Evolutionary conservation across 2,797 vertebrate species (phyloP), one percentile per base, ranked within the genome.

Genomic region (Percopsis omiscomaycus): DNA sequence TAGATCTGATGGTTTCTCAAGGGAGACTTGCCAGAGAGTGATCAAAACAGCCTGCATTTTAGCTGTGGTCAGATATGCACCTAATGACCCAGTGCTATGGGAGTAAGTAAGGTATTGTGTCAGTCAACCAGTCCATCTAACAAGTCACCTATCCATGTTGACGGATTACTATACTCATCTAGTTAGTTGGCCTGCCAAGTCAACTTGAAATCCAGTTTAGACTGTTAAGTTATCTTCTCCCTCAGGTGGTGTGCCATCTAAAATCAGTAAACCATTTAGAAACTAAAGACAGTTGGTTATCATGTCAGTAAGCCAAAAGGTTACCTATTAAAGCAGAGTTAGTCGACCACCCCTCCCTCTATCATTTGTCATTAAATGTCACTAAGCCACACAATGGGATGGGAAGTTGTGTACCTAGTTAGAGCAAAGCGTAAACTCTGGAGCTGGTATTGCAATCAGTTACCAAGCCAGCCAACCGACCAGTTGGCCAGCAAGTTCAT

Each of bases 41-140:
- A 79, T 69, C 62, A 55, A 79, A 76, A 74, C 77, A 63, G 68
- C 59, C 52, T 4, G 27, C 28, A 30, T 3, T 11, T 12, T 29
- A 27, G 52, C 58, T 76, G 82, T 58, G 81, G 86, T 86, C 32
- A 28, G 45, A 69, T 74, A 60, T 64, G 81, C 61, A 82, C 79
- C 73, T 79, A 10, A 55, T 83, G 84, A 88, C 80, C 79, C 68
- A 32, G 74, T 64, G 49, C 57, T 55, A 9, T 2, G 61, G 50
- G 30, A 13, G 30, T 48, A 59, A 59, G 32, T 37, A 37, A 37
- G 32, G 32, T 37, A 37, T 37, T 37, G 52, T 45, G 60, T 59
- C 73, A 49, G 58, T 72, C 66, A 78, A 46, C 57, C 49, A 61
- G 66, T 10, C 11, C 3, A 11, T 12, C 50, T 50, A 49, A 37